Evolutionary conservation across 2,797 vertebrate species (phyloP), one percentile per base, ranked within the genome.

Genomic region (Malurus splendens): DNA sequence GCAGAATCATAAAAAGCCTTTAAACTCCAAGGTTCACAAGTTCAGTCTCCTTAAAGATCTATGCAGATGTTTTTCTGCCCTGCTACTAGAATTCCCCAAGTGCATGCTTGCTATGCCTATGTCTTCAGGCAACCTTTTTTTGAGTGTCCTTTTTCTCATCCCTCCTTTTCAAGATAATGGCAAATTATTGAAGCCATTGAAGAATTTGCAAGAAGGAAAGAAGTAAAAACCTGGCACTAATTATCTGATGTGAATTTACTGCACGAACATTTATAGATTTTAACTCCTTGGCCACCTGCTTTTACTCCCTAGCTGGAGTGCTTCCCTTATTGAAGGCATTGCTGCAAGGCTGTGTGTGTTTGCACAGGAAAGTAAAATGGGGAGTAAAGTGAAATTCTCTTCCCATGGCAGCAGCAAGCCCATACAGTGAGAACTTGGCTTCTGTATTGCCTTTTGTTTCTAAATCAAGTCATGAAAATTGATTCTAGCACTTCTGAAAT

Each of bases 31-130:
- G 8, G 59, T 80, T 93, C 77, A 62, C 48, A 75, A 85, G 59
- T 90, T 89, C 76, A 86, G n/a, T 62, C 55, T 79, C 33, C 70
- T 68, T 73, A 73, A 92, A 86, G 79, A 73, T 65, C 68, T 87
- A 27, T 60, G 56, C 42, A 67, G 57, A 8, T 60, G 23, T 72
- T 64, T 81, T 89, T 86, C 50, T 90, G 27, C 72, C 42, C 32
- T 62, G 39, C 38, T 68, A 51, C 41, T 80, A 33, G 33, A 90
- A 79, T 59, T 82, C 38, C 65, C 52, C 22, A 42, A 68, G 64
- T 57, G 28, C 52, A 66, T 93, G 45, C 45, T 0, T 0, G 0
- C 23, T 71, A 12, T 70, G 24, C 38, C 88, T 85, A 33, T 27
- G 17, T 84, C 48, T 93, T 92, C 54, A 86, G 81, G 56, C 24